phyloP scores from a whole-genome alignment of 2,797 vertebrate genomes.

The Lagocephalus sceleratus region DNA sequence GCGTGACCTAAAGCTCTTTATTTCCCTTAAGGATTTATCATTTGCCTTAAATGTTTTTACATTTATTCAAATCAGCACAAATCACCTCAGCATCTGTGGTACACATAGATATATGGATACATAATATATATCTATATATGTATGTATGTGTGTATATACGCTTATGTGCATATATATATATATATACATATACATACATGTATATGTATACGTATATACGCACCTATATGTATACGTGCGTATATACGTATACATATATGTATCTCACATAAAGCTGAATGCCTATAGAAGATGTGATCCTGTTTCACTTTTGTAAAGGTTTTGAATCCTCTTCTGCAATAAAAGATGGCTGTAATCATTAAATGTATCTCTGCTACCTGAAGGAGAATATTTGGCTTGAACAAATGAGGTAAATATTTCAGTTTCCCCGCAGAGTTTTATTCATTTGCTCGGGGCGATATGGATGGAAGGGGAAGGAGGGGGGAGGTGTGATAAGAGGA shows the following conservation, averaged over 20 bases:
- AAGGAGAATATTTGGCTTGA: constrained; percentile 9
- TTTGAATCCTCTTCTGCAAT: constrained; percentile 30
- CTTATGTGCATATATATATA: too few species aligned
- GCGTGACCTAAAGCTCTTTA: neutral
- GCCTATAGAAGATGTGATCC: constrained; percentile 1
- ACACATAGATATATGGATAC: too few species aligned
- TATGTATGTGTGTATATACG: too few species aligned
- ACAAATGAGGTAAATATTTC: constrained; percentile 25
- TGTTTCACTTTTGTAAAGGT: constrained; percentile 14
- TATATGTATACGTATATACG: too few species aligned
- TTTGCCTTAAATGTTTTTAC: neutral
- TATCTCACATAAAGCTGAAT: too few species aligned
- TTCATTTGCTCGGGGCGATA: constrained; percentile 5
- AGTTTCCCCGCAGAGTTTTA: neutral
- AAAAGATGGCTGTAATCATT: constrained; percentile 35
- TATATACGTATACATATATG: too few species aligned
- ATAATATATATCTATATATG: too few species aligned
- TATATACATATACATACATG: too few species aligned
- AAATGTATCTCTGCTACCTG: constrained; percentile 13
- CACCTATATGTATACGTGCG: too few species aligned
- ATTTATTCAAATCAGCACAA: constrained; percentile 17
- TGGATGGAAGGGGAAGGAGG: neutral
- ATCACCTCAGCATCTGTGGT: constrained; percentile 8
- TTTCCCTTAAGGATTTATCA: neutral
- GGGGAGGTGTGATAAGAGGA: too few species aligned